These are phyloP conservation scores for Oreochromis mossambicus DNA, from an alignment of 2,797 vertebrate species.

Conservation along the genomic window DNA sequence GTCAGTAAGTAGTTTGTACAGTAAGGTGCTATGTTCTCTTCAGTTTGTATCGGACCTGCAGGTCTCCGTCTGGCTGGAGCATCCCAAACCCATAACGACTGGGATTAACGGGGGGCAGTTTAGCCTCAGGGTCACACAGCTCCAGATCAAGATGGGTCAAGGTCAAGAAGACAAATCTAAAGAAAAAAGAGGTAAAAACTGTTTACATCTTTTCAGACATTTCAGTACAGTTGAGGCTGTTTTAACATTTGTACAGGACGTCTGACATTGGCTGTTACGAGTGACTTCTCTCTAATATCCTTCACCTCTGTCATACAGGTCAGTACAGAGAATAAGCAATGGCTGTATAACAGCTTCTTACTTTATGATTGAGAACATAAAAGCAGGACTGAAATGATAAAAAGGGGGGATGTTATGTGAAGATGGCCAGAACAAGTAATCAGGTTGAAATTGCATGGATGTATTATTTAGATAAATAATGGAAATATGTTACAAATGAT, in stretches of 20 bases:
- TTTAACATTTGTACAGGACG: not conserved
- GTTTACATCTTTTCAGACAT: not conserved
- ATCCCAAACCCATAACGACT: conserved; percentile 80
- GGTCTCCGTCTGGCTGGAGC: conserved; percentile 75
- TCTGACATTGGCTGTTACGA: not conserved
- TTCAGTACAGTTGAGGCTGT: not conserved
- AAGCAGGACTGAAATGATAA: conserved; percentile 17
- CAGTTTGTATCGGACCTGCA: conserved; percentile 70
- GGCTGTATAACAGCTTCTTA: conserved; percentile 7
- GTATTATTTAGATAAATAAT: not conserved
- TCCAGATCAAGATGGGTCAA: conserved; percentile 78
- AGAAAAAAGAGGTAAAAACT: conserved; percentile 49
- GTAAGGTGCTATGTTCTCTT: conserved; percentile 23
- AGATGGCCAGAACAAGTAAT: conserved; percentile 20
- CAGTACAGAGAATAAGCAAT: not conserved
- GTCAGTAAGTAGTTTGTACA: not conserved
- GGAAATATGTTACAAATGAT: not conserved
- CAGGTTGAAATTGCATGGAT: conserved; percentile 9
- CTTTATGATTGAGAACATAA: conserved; percentile 17
- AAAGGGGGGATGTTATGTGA: not conserved
- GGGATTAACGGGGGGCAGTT: conserved; percentile 73
- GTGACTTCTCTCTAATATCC: not conserved
- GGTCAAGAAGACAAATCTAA: conserved; percentile 79
- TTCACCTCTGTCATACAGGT: not conserved
- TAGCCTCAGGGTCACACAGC: conserved; percentile 53